Percentiles rank a stretch among this genome's conserved stretches.
Conservation (phyloP, 1,140 invertebrate genomes). For the Drosophila kurseongensis region DNA sequence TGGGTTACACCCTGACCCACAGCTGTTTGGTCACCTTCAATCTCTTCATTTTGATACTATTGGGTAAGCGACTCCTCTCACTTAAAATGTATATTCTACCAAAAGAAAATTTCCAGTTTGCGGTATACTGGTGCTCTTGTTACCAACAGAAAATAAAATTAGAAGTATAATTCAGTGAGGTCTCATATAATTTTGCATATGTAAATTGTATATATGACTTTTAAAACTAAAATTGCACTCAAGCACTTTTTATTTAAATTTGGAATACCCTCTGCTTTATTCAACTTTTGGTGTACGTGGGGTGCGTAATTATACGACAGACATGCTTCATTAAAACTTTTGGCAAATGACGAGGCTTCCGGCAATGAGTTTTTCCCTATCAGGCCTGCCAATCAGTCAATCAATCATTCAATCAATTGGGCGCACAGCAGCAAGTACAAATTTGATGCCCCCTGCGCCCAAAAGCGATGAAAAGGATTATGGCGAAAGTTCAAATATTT, state of each 20-base stretch:
- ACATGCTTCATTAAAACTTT: slow-evolving; percentile 51
- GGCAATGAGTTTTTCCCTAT: slow-evolving; percentile 13
- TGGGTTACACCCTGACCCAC: slow-evolving; percentile 34
- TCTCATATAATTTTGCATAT: neutral
- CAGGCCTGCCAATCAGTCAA: slow-evolving; percentile 50
- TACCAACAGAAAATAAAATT: slow-evolving; percentile 1
- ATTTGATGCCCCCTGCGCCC: slow-evolving; percentile 14
- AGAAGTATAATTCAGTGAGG: neutral
- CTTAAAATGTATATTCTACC: too few species aligned
- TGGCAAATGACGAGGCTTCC: neutral
- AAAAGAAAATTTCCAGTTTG: neutral
- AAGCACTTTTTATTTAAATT: neutral
- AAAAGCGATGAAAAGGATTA: slow-evolving; percentile 55
- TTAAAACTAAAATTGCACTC: neutral
- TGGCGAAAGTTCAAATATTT: slow-evolving; percentile 63
- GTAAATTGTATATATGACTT: neutral
- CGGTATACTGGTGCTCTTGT: neutral
- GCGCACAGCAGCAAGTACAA: slow-evolving; percentile 36
- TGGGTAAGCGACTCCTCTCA: slow-evolving; percentile 13
- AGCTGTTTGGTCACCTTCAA: slow-evolving; percentile 42
- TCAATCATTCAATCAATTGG: slow-evolving; percentile 72
- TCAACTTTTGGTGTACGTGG: slow-evolving; percentile 29
- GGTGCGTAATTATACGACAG: slow-evolving; percentile 47
- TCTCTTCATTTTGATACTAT: slow-evolving; percentile 1
- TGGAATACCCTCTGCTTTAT: neutral